A percentile compares a stretch with the other conserved stretches of the same genome.
Conservation (phyloP, 1,140 invertebrate genomes). For the Bombus sibiricus region DNA sequence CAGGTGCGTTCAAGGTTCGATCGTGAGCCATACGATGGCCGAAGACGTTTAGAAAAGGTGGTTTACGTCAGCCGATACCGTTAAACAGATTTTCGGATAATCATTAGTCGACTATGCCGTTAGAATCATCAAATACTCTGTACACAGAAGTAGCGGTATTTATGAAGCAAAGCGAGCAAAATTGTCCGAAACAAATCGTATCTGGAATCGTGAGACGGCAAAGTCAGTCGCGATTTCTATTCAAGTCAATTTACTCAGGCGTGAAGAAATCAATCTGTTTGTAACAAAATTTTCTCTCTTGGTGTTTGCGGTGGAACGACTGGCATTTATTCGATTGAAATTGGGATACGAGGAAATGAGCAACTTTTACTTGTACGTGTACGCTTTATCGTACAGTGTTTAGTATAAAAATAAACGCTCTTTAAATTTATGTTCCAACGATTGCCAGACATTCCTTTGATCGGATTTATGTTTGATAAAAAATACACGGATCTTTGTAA, state of each 20-base stretch:
- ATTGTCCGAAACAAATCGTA: neutral
- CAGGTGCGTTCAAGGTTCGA: neutral
- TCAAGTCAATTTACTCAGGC: neutral
- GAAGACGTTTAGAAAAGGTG: neutral
- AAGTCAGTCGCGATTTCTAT: neutral
- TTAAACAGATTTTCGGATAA: conserved; percentile 65
- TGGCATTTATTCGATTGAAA: neutral
- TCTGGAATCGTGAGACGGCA: neutral
- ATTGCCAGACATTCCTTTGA: too few relatives aligned
- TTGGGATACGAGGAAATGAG: neutral
- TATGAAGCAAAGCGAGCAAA: neutral
- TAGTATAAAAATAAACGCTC: too few relatives aligned
- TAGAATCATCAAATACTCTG: conserved; percentile 51
- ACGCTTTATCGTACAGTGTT: too few relatives aligned
- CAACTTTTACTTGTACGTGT: too few relatives aligned
- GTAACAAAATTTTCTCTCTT: neutral
- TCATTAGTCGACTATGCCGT: conserved; percentile 57
- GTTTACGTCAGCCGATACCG: conserved; percentile 62
- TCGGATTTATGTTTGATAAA: too few relatives aligned
- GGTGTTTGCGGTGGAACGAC: neutral
- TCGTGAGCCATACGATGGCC: too few relatives aligned
- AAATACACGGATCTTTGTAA: too few relatives aligned
- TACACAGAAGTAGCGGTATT: conserved; percentile 44
- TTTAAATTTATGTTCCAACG: too few relatives aligned
- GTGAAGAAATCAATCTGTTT: neutral